Percentiles rank a stretch among this genome's conserved stretches.
phyloP scores from a whole-genome alignment of 2,888 invertebrate genomes.

The Melieria omissa region DNA sequence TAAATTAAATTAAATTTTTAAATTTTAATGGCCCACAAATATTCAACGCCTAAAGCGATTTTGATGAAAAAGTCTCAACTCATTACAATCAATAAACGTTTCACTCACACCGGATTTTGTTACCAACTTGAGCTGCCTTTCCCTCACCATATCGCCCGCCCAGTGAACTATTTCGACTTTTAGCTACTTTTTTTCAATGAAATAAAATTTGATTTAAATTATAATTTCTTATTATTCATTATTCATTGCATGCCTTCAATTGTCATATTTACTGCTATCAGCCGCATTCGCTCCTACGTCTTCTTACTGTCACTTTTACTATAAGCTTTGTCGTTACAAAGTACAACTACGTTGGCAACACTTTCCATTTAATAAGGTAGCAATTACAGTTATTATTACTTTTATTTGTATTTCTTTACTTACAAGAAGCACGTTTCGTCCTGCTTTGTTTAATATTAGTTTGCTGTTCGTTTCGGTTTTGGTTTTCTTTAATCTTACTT shows the following conservation, averaged over 20 bases:
- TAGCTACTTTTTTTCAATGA: not conserved
- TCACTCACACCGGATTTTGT: no score
- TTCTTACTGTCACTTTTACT: constrained; percentile 6
- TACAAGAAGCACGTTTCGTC: not conserved
- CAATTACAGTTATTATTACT: constrained; percentile 35
- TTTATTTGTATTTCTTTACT: constrained; percentile 31
- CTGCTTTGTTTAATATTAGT: no score
- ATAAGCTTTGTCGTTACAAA: constrained; percentile 16
- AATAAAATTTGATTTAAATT: not conserved
- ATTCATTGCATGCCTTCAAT: not conserved
- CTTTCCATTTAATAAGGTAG: constrained; percentile 39
- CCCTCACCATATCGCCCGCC: no score
- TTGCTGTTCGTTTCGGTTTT: no score
- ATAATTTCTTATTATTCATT: not conserved
- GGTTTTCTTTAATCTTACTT: not conserved
- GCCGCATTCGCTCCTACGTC: not conserved
- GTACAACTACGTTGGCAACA: constrained; percentile 43
- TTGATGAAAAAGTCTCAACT: no score
- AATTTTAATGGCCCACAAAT: no score
- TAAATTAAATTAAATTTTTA: no score
- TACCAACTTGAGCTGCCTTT: no score
- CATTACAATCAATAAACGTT: no score
- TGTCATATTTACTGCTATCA: not conserved
- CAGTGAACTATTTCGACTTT: not conserved
- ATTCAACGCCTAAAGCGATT: no score